Percentiles rank a stretch among this genome's conserved stretches.
Evolutionary conservation across 2,888 invertebrate genomes (phyloP).

Genomic region (Agrochola macilenta): DNA sequence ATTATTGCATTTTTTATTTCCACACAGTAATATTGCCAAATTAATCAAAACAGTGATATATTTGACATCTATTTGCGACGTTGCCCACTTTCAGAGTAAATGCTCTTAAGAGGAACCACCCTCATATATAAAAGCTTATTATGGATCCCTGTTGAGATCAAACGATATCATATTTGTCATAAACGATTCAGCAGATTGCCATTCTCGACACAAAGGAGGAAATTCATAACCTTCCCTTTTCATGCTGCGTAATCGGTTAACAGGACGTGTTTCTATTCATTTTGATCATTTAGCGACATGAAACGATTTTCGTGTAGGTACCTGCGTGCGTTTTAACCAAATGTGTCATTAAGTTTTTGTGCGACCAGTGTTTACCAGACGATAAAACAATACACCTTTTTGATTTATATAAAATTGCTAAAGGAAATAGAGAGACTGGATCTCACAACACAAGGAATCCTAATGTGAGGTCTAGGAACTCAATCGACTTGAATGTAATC

Average conservation of each 20-base stretch:
- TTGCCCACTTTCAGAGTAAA: no score
- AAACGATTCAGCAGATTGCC: conserved; percentile 26
- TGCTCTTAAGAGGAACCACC: background rate
- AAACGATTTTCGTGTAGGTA: background rate
- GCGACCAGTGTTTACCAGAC: no score
- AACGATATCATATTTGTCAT: conserved; percentile 35
- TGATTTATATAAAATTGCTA: no score
- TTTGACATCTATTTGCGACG: no score
- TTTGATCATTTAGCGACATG: background rate
- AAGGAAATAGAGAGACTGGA: no score
- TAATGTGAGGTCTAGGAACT: background rate
- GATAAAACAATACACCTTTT: no score
- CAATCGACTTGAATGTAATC: background rate
- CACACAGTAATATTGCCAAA: no score
- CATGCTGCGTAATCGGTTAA: conserved; percentile 16
- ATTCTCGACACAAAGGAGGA: conserved; percentile 24
- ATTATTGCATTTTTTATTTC: no score
- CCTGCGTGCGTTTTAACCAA: background rate
- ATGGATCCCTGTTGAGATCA: conserved; percentile 21
- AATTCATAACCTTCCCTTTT: conserved; percentile 28
- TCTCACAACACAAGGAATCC: background rate
- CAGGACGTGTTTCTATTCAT: conserved; percentile 16
- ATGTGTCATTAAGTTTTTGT: background rate
- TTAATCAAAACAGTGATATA: no score
- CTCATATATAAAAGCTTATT: conserved; percentile 27